A percentile compares a stretch with the other conserved stretches of the same genome.
phyloP scores from a whole-genome alignment of 2,797 vertebrate genomes.

The Acridotheres tristis region DNA sequence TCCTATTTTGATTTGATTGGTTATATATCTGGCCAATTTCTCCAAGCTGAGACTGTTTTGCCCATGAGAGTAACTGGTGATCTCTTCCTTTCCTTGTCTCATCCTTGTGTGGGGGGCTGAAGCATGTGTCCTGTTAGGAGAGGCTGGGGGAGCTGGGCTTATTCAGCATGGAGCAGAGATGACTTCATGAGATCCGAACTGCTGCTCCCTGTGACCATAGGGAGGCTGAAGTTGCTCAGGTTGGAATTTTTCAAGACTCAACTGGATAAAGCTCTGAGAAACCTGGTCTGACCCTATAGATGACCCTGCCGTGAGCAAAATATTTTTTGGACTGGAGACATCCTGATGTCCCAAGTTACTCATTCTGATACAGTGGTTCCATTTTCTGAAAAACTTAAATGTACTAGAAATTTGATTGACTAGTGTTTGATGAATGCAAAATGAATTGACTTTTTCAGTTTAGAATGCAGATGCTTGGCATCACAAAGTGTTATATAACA shows the following conservation, averaged over 20 bases:
- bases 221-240: background rate
- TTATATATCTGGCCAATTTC: background rate
- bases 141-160: fast-evolving
- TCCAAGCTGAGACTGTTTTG: background rate
- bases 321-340: background rate
- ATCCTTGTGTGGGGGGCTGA: fast-evolving
- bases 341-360: fast-evolving
- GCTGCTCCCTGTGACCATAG: background rate
- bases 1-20: background rate
- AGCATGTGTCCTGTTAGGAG: background rate
- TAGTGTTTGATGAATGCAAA: background rate
- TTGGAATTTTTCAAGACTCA: background rate
- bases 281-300: background rate
- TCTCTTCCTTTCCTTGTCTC: background rate
- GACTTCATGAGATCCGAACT: background rate
- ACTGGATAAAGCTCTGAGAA: background rate
- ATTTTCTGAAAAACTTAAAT: background rate
- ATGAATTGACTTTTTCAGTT: background rate
- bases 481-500: background rate
- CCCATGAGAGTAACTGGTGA: background rate
- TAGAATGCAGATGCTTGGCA: background rate
- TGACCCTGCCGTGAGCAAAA: background rate
- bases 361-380: background rate
- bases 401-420: background rate
- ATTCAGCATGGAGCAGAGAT: background rate